These are phyloP conservation scores for Pectinophora gossypiella DNA, from an alignment of 1,140 invertebrate genomes.

Conservation along the genomic window DNA sequence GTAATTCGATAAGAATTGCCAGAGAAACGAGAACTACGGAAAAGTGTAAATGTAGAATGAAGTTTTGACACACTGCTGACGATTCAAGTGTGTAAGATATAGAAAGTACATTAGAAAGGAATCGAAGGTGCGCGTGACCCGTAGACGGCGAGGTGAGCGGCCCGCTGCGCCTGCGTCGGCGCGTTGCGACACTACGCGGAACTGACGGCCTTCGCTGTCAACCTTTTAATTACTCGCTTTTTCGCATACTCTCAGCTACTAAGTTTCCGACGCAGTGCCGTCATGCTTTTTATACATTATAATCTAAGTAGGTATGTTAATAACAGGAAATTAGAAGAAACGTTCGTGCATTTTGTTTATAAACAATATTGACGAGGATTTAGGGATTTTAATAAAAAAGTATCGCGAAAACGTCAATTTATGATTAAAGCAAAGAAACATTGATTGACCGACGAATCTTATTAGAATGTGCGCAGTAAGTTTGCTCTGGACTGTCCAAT, in stretches of 20 bases:
- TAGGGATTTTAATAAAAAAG: no score
- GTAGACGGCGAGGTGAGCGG: conserved; percentile 62
- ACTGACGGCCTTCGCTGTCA: conserved; percentile 61
- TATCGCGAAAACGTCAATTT: no score
- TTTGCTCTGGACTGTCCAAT: conserved; percentile 37
- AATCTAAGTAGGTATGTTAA: no score
- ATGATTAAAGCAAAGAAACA: no score
- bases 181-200: conserved; percentile 56
- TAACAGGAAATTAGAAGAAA: no score
- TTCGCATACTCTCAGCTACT: conserved; percentile 26
- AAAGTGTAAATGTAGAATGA: conserved; percentile 45
- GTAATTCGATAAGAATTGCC: conserved; percentile 32
- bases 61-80: conserved; percentile 8
- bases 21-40: conserved; percentile 30
- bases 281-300: no score
- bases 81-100: conserved; percentile 50
- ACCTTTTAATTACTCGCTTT: conserved; percentile 59
- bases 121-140: conserved; percentile 62
- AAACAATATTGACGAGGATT: no score
- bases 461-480: conserved; percentile 29
- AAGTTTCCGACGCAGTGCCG: no score
- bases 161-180: conserved; percentile 28
- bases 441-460: conserved; percentile 40
- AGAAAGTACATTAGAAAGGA: conserved; percentile 74
- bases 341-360: no score